A percentile compares a stretch with the other conserved stretches of the same genome.
These are phyloP conservation scores for Nephrotoma guestfalica DNA, from an alignment of 2,888 invertebrate species.

Conservation along the genomic window DNA sequence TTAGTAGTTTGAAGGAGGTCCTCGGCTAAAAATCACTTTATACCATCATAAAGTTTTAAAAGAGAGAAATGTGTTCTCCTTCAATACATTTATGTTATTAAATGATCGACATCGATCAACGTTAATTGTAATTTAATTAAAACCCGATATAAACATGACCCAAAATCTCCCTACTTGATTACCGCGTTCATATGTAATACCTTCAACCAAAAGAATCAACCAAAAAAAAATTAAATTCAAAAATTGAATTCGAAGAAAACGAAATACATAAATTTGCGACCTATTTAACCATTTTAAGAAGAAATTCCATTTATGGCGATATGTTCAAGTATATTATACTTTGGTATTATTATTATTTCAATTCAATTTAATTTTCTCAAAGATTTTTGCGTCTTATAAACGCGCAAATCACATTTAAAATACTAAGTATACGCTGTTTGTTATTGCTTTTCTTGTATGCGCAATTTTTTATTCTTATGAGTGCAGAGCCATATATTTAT, in stretches of 20 bases:
- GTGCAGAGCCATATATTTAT: not conserved
- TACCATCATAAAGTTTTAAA: too few relatives aligned
- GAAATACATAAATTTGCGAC: conserved; percentile 3
- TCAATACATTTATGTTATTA: not conserved
- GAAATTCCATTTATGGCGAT: conserved; percentile 1
- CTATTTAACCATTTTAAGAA: conserved; percentile 2
- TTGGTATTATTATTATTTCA: not conserved
- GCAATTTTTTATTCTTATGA: not conserved
- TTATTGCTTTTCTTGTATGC: not conserved
- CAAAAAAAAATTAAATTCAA: not conserved
- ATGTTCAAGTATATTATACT: not conserved
- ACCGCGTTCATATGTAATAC: not conserved
- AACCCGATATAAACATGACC: not conserved
- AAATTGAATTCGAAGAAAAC: not conserved
- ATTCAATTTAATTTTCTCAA: not conserved
- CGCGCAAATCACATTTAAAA: not conserved
- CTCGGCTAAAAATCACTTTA: too few relatives aligned
- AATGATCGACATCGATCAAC: not conserved
- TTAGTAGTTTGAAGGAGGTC: too few relatives aligned
- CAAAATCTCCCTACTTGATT: not conserved
- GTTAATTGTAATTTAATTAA: not conserved
- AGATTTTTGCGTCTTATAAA: not conserved
- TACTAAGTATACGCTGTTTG: not conserved
- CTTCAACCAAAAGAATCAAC: not conserved
- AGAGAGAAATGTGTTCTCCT: not conserved